Evolutionary conservation across 2,113 vertebrate genomes (phyloP).

Genomic region (Rissa tridactyla): DNA sequence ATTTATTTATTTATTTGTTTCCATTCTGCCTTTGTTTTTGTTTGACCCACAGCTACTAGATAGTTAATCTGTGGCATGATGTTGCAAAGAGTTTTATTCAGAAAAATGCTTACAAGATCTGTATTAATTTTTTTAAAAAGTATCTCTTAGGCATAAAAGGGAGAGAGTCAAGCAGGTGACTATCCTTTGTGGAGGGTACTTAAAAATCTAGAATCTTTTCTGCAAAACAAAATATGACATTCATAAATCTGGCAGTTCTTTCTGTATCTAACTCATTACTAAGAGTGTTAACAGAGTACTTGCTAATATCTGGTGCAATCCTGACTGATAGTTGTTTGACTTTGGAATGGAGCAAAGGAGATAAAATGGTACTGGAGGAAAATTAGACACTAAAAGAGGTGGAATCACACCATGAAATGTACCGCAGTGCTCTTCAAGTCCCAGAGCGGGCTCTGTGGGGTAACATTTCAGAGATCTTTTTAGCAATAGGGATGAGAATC

Average conservation of each 20-base stretch:
- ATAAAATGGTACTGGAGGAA: not conserved
- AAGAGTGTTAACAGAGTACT: not conserved
- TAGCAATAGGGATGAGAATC: not conserved
- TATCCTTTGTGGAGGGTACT: not conserved
- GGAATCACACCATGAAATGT: not conserved
- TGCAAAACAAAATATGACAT: not conserved
- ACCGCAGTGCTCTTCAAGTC: not conserved
- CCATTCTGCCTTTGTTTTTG: not conserved
- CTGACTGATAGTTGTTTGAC: not conserved
- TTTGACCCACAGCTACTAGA: not conserved
- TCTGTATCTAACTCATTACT: not conserved
- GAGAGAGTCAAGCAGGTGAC: not conserved
- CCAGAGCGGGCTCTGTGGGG: not conserved
- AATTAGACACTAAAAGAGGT: not conserved
- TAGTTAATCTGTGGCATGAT: not conserved
- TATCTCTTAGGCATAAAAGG: not conserved
- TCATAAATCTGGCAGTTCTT: not conserved
- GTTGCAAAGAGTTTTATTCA: not conserved
- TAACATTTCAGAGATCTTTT: not conserved
- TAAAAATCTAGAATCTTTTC: not conserved
- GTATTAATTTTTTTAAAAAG: not conserved
- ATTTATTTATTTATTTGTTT: not conserved
- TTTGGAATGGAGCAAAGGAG: not conserved
- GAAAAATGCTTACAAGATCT: not conserved
- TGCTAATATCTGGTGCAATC: not conserved